phyloP scores from a whole-genome alignment of 2,797 vertebrate genomes.

The Coregonus sp. region DNA sequence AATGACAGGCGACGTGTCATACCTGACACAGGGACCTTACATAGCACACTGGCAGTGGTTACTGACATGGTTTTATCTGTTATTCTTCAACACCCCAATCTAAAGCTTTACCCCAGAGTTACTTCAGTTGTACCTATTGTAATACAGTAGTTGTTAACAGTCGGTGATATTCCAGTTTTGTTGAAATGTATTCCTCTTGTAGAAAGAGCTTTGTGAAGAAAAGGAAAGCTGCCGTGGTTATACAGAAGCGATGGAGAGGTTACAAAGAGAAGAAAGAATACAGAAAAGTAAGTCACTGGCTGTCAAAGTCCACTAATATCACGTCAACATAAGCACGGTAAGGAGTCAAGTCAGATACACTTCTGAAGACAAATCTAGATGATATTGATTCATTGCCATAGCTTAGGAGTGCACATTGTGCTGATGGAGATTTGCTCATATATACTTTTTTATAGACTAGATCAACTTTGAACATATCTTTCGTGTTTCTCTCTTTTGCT shows the following conservation, averaged over 20 bases:
- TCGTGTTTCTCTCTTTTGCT: not conserved
- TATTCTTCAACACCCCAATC: not conserved
- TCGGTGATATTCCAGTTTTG: not conserved
- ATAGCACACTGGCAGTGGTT: not conserved
- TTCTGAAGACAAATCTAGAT: too few relatives aligned
- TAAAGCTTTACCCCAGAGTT: not conserved
- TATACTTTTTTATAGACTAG: too few relatives aligned
- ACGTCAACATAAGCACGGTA: too few relatives aligned
- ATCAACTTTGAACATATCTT: not conserved
- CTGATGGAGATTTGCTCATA: too few relatives aligned
- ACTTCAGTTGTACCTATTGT: not conserved
- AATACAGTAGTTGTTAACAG: not conserved
- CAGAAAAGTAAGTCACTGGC: slow-evolving; percentile 71
- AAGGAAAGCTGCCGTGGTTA: slow-evolving; percentile 76
- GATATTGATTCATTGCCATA: too few relatives aligned
- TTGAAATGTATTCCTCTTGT: not conserved
- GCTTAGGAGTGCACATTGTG: too few relatives aligned
- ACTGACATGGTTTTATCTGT: not conserved
- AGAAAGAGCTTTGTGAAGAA: slow-evolving; percentile 87
- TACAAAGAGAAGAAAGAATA: slow-evolving; percentile 63
- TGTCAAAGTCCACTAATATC: not conserved
- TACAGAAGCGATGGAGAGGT: slow-evolving; percentile 87
- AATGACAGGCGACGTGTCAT: not conserved
- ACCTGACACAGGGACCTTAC: not conserved
- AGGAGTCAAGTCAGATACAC: too few relatives aligned